A percentile compares a stretch with the other conserved stretches of the same genome.
phyloP scores from a whole-genome alignment of 2,797 vertebrate species.

The Periophthalmus magnuspinnatus region DNA sequence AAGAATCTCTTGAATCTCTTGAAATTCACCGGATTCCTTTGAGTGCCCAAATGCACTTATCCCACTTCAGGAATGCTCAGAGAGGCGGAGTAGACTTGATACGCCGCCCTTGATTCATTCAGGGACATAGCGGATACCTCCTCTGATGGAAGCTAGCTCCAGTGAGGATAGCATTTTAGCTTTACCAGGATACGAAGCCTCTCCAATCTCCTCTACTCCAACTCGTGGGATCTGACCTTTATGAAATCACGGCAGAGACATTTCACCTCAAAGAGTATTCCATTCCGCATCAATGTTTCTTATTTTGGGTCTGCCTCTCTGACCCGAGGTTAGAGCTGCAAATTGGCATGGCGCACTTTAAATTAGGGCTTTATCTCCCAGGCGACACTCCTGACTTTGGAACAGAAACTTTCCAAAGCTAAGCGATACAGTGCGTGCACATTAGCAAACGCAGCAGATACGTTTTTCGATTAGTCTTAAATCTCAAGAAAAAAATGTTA shows the following conservation, averaged over 20 bases:
- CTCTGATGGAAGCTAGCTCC: slow-evolving; percentile 27
- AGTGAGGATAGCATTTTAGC: slow-evolving; percentile 37
- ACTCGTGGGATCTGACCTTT: slow-evolving; percentile 64
- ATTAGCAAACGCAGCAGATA: no score
- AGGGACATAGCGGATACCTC: slow-evolving; percentile 40
- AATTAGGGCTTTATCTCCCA: slow-evolving; percentile 49
- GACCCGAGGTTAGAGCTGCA: slow-evolving; percentile 61
- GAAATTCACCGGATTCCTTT: slow-evolving; percentile 13
- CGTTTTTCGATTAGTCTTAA: no score
- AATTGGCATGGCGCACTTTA: slow-evolving; percentile 60
- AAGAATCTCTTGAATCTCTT: neutral
- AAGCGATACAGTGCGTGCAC: no score
- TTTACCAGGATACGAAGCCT: slow-evolving; percentile 41
- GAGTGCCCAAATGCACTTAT: slow-evolving; percentile 9
- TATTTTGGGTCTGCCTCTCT: slow-evolving; percentile 38
- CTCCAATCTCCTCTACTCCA: slow-evolving; percentile 46
- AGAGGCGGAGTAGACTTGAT: slow-evolving; percentile 16
- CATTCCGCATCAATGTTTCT: slow-evolving; percentile 15
- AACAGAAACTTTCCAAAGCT: slow-evolving; percentile 61
- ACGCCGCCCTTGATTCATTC: slow-evolving; percentile 42
- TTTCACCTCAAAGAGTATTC: slow-evolving; percentile 19
- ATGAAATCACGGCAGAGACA: slow-evolving; percentile 54
- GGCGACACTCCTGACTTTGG: slow-evolving; percentile 65
- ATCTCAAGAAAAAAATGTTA: no score
- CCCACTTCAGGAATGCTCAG: slow-evolving; percentile 8